Conservation (phyloP, 37 sponge, comb jelly and placozoan species). For the Petrosia ficiformis region DNA sequence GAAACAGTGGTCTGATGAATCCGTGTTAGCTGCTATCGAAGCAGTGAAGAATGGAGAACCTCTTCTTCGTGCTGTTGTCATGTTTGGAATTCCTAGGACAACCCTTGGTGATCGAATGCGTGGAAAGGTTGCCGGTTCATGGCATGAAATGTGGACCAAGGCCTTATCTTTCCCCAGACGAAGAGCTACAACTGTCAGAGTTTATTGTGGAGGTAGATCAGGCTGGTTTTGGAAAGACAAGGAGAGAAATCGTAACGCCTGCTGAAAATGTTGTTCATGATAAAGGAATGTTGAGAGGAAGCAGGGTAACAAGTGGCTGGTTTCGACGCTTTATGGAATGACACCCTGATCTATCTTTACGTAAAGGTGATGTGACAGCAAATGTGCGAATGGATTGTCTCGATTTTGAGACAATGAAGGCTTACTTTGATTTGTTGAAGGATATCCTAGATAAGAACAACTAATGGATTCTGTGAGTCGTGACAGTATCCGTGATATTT, state of each 20-base stretch:
- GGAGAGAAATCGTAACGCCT: conserved; percentile 15
- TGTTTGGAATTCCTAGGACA: conserved; percentile 15
- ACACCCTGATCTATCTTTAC: conserved; percentile 22
- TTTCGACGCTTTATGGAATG: conserved; percentile 21
- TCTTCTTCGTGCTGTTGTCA: conserved; percentile 4
- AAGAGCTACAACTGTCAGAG: no score
- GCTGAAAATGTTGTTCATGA: conserved; percentile 24
- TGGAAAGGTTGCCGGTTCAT: conserved; percentile 27
- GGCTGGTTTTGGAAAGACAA: conserved; percentile 44
- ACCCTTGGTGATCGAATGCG: conserved; percentile 16
- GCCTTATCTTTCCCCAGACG: conserved; percentile 20
- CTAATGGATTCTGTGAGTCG: no score
- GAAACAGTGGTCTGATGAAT: conserved; percentile 10
- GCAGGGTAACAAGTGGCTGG: conserved; percentile 34
- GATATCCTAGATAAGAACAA: conserved; percentile 12
- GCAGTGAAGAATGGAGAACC: conserved; percentile 7
- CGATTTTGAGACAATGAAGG: no score
- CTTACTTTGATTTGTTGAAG: conserved; percentile 2
- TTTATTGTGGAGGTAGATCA: conserved; percentile 7
- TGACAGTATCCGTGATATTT: no score
- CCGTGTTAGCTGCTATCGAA: conserved; percentile 26
- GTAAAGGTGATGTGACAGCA: conserved; percentile 39
- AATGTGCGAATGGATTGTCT: conserved; percentile 17
- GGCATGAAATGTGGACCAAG: conserved; percentile 28
- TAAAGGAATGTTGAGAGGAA: conserved; percentile 14